Evolutionary conservation across 2,113 vertebrate species (phyloP), one percentile per base, ranked within the genome.

Genomic region (Mirza zaza): DNA sequence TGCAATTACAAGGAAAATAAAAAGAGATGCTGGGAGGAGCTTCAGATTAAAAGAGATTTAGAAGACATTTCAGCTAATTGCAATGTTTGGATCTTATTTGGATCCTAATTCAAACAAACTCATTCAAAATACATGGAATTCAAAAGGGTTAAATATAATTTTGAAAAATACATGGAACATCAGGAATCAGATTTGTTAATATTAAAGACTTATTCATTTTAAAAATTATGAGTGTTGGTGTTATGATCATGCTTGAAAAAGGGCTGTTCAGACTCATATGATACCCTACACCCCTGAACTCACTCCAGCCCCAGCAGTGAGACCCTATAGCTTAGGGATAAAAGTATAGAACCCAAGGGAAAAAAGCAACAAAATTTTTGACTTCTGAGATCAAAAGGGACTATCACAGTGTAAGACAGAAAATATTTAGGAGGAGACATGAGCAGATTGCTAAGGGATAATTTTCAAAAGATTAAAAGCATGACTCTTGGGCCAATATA

Each of bases 401-500:
- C 32, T 29, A 57, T 77, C 25, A 17, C 42, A 65, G 10, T 57
- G 61, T 57, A 77, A 82, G 10, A n/a, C 1, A 75, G 34, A 18
- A 96, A 92, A 68, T 81, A 92, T 85, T 68, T 80, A 20, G 91
- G 80, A 52, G n/a, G 36, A 70, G 3, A 68, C 32, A 32, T 39
- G 61, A 77, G 45, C 3, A 90, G 32, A 20, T 12, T 76, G 59
- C 45, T 76, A 82, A 96, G 80, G n/a, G 25, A 63, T 50, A 76
- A 71, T 88, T 92, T 84, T 88, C 57, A 68, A 93, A 94, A 52
- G 79, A 80, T 65, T 94, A 34, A 81, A 63, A 92, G 45, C 57
- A 71, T 55, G 55, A 92, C 29, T 75, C 4, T 85, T 23, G 18
- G 32, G 45, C 29, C 79, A 67, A 65, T 57, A 67, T 81, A 92